A percentile compares a stretch with the other conserved stretches of the same genome.
phyloP scores from a whole-genome alignment of 2,113 vertebrate genomes.

The Petrocephalus zakoni region DNA sequence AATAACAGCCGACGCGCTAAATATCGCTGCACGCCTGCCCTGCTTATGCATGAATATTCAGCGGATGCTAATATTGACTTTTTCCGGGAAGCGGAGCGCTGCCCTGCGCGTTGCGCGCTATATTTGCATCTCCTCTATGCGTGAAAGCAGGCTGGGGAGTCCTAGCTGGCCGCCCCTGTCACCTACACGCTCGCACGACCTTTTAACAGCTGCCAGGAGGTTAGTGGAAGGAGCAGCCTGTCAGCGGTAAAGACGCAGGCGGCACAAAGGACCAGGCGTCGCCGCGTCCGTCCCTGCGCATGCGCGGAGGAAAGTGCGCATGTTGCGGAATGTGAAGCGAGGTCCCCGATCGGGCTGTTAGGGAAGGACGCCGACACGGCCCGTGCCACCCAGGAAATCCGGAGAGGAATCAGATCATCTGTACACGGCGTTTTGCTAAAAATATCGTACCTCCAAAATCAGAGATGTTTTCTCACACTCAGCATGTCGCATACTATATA shows the following conservation, averaged over 20 bases:
- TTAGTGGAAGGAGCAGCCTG: background rate
- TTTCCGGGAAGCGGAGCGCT: constrained; percentile 46
- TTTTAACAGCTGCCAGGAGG: background rate
- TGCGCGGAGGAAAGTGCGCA: background rate
- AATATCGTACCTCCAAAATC: background rate
- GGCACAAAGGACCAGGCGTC: background rate
- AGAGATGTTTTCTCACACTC: background rate
- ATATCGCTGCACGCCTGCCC: constrained; percentile 49
- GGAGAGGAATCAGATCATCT: background rate
- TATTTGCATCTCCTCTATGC: background rate
- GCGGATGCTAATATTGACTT: constrained; percentile 75
- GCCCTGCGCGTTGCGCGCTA: background rate
- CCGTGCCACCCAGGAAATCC: background rate
- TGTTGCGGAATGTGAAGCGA: background rate
- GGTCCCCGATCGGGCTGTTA: background rate
- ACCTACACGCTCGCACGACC: background rate
- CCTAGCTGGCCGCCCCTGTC: background rate
- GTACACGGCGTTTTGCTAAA: background rate
- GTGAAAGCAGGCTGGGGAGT: background rate
- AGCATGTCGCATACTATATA: background rate
- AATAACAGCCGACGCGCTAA: background rate
- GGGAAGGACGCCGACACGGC: background rate
- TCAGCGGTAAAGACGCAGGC: background rate
- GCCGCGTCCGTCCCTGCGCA: background rate
- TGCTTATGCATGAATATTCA: constrained; percentile 67